phyloP scores from a whole-genome alignment of 2,797 vertebrate genomes.

The Cephalopachus bancanus region DNA sequence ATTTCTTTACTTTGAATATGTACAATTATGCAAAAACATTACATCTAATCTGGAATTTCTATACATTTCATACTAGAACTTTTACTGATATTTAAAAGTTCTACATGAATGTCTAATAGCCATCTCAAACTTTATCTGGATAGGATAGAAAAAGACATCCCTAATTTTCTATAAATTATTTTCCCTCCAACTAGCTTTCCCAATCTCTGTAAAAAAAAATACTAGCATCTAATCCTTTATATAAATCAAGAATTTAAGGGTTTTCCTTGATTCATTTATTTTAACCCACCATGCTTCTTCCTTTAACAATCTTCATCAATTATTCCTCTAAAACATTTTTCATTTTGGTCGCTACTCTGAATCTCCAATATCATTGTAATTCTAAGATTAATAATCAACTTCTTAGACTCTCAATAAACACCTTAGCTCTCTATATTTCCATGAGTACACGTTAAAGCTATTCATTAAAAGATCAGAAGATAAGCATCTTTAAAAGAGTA shows the following conservation, averaged over 20 bases:
- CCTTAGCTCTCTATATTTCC: neutral
- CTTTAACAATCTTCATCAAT: neutral
- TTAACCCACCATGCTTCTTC: neutral
- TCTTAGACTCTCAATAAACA: neutral
- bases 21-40: neutral
- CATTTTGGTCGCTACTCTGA: neutral
- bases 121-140: neutral
- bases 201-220: neutral
- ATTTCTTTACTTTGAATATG: neutral
- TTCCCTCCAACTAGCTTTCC: rapidly evolving
- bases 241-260: neutral
- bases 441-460: neutral
- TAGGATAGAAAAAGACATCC: neutral
- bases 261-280: neutral
- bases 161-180: neutral
- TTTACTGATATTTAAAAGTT: neutral
- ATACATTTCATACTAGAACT: neutral
- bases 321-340: neutral
- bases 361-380: neutral
- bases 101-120: neutral
- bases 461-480: neutral
- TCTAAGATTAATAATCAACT: neutral
- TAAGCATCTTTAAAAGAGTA: neutral
- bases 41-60: neutral
- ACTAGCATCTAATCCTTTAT: no score